phyloP scores from a whole-genome alignment of 92 coral and sea anemone genomes.

The Paragorgia papillata region DNA sequence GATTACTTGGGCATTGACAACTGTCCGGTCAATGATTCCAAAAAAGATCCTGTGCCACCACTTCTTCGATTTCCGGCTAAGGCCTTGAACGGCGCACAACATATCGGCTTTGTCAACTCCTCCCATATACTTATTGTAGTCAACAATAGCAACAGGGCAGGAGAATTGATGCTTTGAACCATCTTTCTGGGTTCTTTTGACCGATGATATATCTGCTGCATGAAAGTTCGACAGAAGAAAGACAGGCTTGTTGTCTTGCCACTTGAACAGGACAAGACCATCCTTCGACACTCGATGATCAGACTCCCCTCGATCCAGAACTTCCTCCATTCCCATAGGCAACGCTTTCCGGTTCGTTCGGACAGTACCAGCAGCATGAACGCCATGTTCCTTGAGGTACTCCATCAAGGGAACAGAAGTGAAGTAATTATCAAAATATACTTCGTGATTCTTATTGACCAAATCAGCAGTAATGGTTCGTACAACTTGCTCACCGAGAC shows the following conservation, averaged over 20 bases:
- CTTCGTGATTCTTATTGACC: conserved; percentile 7
- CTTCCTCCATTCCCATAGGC: background rate
- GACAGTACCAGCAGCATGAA: conserved; percentile 46
- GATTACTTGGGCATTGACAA: conserved; percentile 58
- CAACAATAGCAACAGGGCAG: conserved; percentile 46
- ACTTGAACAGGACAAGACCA: conserved; percentile 54
- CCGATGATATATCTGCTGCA: conserved; percentile 53
- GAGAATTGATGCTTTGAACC: conserved; percentile 44
- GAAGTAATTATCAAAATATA: too few species aligned
- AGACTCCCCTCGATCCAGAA: too few species aligned
- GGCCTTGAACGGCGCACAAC: too few species aligned
- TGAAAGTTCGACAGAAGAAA: conserved; percentile 60
- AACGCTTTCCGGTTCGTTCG: background rate
- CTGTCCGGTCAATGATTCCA: conserved; percentile 52
- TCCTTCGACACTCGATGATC: conserved; percentile 17
- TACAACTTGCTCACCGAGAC: too few species aligned
- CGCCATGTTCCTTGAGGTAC: conserved; percentile 48
- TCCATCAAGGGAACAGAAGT: too few species aligned
- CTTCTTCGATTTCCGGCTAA: too few species aligned
- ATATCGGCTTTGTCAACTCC: too few species aligned
- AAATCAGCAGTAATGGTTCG: conserved; percentile 32
- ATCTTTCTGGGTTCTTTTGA: too few species aligned
- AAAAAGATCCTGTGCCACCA: too few species aligned
- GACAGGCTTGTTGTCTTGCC: too few species aligned
- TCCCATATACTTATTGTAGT: conserved; percentile 56